A percentile compares a stretch with the other conserved stretches of the same genome.
Conservation (phyloP, 2,113 vertebrate genomes). For the Naja naja region DNA sequence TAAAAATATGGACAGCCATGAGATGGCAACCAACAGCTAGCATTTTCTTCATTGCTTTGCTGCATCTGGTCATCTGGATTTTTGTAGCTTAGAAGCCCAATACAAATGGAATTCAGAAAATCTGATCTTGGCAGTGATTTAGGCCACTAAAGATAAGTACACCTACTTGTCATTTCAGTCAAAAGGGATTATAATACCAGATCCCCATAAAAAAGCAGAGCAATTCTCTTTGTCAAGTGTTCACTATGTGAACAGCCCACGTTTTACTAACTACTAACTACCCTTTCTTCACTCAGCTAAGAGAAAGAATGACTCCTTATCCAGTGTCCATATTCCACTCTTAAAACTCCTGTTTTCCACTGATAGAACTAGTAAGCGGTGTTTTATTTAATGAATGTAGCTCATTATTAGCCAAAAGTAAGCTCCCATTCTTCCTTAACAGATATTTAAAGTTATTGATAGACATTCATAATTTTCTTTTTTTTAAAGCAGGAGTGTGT, state of each 20-base stretch:
- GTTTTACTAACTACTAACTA: neutral
- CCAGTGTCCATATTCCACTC: neutral
- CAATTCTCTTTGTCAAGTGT: neutral
- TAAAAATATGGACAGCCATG: neutral
- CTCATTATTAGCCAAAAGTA: neutral
- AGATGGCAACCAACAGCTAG: neutral
- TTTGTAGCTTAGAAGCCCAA: neutral
- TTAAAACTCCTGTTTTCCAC: neutral
- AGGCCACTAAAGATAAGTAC: neutral
- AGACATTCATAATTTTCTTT: neutral
- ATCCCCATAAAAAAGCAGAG: neutral
- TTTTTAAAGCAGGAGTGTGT: neutral
- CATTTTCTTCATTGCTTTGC: neutral
- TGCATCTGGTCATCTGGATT: neutral
- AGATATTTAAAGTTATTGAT: neutral
- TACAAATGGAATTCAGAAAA: neutral
- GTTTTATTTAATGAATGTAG: neutral
- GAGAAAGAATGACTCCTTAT: neutral
- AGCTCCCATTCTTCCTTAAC: neutral
- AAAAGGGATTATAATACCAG: neutral
- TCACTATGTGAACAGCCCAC: neutral
- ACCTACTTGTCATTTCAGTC: neutral
- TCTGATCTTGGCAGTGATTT: neutral
- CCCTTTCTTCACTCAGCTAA: neutral
- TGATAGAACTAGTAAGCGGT: neutral